Conservation (phyloP, 2,797 vertebrate species). For the Aldrovandia affinis region DNA sequence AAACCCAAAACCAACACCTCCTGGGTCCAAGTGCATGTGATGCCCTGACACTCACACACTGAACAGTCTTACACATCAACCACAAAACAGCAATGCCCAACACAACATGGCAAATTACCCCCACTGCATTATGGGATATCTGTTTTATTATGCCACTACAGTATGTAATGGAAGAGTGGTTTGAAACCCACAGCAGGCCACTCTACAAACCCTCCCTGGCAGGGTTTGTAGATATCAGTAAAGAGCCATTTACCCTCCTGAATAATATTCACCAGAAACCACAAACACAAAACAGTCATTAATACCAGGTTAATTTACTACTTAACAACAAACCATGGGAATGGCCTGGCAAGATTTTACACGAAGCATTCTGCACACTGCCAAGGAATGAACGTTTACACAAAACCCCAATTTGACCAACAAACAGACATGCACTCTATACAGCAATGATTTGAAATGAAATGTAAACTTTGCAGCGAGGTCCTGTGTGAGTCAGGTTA, state of each 20-base stretch:
- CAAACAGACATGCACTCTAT: background rate
- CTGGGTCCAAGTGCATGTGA: slow-evolving; percentile 76
- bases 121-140: background rate
- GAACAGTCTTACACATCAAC: slow-evolving; percentile 49
- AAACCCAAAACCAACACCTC: slow-evolving; percentile 80
- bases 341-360: background rate
- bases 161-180: background rate
- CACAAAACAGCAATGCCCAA: slow-evolving; percentile 30
- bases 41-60: slow-evolving; percentile 39
- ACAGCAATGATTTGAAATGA: slow-evolving; percentile 9
- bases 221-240: background rate
- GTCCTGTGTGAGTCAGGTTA: slow-evolving; percentile 37
- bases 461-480: slow-evolving; percentile 15
- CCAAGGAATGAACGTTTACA: background rate
- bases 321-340: background rate
- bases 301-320: background rate
- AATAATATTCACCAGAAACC: background rate
- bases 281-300: background rate
- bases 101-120: background rate
- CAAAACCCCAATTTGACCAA: background rate
- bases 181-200: slow-evolving; percentile 9
- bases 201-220: background rate
- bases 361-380: background rate
- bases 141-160: slow-evolving; percentile 16
- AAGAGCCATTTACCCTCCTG: background rate